Evolutionary conservation across 2,797 vertebrate species (phyloP).

Genomic region (Cyclopterus lumpus): DNA sequence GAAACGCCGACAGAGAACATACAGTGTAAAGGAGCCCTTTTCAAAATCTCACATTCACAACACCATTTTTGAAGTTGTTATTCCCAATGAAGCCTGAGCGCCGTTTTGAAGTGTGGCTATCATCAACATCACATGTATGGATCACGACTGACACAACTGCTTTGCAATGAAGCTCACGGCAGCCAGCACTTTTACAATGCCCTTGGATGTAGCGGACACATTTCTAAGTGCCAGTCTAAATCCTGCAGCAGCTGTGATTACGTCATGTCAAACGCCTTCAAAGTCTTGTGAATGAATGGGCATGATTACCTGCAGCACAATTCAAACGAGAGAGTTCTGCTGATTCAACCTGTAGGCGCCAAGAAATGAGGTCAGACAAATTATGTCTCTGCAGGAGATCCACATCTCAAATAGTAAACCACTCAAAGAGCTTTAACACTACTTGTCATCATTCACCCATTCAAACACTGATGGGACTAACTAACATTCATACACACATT

Average conservation of each 20-base stretch:
- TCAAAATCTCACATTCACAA: not conserved
- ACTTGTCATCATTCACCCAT: too few species aligned
- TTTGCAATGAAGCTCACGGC: not conserved
- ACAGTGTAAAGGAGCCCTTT: not conserved
- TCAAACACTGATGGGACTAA: too few species aligned
- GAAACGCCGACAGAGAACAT: not conserved
- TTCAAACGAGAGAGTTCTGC: constrained; percentile 35
- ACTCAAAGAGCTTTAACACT: too few species aligned
- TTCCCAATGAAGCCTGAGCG: not conserved
- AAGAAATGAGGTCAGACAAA: constrained; percentile 66
- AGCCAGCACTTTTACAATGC: not conserved
- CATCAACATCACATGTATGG: not conserved
- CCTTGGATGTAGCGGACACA: not conserved
- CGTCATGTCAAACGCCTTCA: constrained; percentile 2
- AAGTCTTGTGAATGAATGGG: constrained; percentile 21
- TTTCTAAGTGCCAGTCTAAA: not conserved
- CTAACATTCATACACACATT: too few species aligned
- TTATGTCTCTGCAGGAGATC: constrained; percentile 31
- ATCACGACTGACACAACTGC: constrained; percentile 3
- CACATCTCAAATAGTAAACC: constrained; percentile 38
- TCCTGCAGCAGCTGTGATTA: not conserved
- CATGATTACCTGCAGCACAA: constrained; percentile 1
- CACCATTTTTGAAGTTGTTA: not conserved
- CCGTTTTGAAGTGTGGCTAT: not conserved
- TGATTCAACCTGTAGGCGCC: constrained; percentile 53